phyloP scores from a whole-genome alignment of 2,888 invertebrate genomes.

The Spisula solida region DNA sequence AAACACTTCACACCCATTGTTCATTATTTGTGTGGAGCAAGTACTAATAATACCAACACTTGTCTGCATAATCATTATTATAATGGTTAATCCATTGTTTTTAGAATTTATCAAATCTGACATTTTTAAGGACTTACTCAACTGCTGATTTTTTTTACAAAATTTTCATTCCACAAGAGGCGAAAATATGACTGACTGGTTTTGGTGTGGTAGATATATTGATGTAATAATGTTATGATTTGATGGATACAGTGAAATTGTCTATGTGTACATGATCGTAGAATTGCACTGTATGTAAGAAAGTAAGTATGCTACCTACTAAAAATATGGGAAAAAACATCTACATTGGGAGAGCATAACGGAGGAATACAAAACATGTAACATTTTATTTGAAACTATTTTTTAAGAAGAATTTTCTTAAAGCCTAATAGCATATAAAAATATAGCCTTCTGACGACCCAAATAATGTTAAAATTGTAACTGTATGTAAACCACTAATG shows the following conservation, averaged over 20 bases:
- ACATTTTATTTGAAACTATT: neutral
- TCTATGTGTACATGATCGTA: neutral
- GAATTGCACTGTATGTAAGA: constrained; percentile 15
- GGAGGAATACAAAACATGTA: neutral
- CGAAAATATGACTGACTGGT: neutral
- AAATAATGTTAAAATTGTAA: neutral
- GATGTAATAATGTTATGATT: neutral
- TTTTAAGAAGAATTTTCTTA: neutral
- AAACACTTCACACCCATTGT: no score
- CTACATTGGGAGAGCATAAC: neutral
- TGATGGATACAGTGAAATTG: neutral
- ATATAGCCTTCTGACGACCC: neutral
- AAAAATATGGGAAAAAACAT: neutral
- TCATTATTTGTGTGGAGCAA: no score
- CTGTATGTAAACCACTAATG: neutral
- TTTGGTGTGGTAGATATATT: neutral
- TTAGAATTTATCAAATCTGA: no score
- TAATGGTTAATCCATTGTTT: no score
- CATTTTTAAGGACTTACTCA: no score
- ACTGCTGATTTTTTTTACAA: no score
- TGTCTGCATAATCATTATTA: no score
- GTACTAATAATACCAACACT: no score
- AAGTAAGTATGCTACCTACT: constrained; percentile 3
- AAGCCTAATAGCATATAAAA: neutral
- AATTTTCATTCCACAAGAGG: neutral